Conservation (phyloP, 1,140 invertebrate genomes). For the Ctenoplectra terminalis region DNA sequence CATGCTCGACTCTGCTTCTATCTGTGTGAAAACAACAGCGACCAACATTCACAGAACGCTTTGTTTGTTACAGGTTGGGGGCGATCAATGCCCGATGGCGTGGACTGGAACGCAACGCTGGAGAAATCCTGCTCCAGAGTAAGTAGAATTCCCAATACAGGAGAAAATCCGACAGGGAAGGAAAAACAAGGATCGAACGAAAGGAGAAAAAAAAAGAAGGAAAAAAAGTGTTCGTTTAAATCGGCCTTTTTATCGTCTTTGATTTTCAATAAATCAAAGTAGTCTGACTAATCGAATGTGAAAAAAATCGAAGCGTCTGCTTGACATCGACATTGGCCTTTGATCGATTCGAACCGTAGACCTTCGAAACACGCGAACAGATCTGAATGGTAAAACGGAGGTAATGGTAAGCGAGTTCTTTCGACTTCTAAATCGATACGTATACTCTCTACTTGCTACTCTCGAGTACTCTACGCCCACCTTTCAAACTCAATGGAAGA, state of each 20-base stretch:
- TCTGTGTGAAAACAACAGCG: too few relatives aligned
- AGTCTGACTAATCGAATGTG: too few relatives aligned
- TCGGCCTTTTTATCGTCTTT: neutral
- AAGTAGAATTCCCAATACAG: conserved; percentile 71
- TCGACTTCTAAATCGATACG: conserved; percentile 16
- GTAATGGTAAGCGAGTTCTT: neutral
- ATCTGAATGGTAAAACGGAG: neutral
- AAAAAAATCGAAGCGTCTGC: neutral
- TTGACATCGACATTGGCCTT: conserved; percentile 31
- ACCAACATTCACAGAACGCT: conserved; percentile 22
- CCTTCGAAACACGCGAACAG: neutral
- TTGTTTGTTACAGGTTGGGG: conserved; percentile 77
- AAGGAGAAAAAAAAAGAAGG: too few relatives aligned
- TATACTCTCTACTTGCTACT: neutral
- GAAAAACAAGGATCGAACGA: too few relatives aligned
- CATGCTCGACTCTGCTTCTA: too few relatives aligned
- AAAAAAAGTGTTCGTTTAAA: neutral
- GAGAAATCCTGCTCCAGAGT: conserved; percentile 83
- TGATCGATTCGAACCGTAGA: too few relatives aligned
- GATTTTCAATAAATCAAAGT: neutral
- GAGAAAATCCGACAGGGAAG: too few relatives aligned
- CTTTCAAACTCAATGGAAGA: conserved; percentile 36
- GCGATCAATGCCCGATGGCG: conserved; percentile 82
- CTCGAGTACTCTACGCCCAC: neutral
- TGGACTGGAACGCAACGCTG: conserved; percentile 82